Percentiles rank a stretch among this genome's conserved stretches.
Conservation (phyloP, 2,797 vertebrate species). For the Cryptoprocta ferox region DNA sequence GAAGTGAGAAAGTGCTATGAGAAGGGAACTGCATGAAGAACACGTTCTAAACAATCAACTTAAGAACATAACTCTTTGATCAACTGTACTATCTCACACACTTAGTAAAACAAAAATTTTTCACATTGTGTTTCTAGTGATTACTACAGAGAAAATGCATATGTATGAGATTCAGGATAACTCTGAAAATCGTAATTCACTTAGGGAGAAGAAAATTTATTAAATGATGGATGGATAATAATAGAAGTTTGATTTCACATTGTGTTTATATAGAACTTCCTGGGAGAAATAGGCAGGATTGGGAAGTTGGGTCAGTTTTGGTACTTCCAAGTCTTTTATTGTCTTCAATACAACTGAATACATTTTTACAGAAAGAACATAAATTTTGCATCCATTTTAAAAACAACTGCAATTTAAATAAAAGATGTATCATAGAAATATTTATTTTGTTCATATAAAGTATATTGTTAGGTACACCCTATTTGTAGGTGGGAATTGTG, state of each 20-base stretch:
- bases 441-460: not conserved
- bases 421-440: not conserved
- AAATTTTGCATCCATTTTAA: not conserved
- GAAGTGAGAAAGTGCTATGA: not conserved
- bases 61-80: not conserved
- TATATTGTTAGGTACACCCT: not conserved
- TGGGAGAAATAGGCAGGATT: not conserved
- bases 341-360: not conserved
- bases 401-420: slow-evolving; percentile 12
- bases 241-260: not conserved
- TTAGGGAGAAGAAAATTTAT: not conserved
- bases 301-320: not conserved
- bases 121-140: slow-evolving; percentile 7
- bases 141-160: not conserved
- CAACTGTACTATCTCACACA: not conserved
- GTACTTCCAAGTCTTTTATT: not conserved
- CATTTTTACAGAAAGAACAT: not conserved
- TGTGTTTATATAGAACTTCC: not conserved
- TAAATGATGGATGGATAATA: slow-evolving; percentile 14
- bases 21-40: not conserved
- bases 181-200: not conserved
- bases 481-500: not conserved
- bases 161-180: not conserved
- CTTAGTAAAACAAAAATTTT: not conserved
- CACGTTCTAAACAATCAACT: not conserved